Base-by-base conservation (phyloP, 2,888 invertebrate genomes). In the Amphipoea oculea region DNA sequence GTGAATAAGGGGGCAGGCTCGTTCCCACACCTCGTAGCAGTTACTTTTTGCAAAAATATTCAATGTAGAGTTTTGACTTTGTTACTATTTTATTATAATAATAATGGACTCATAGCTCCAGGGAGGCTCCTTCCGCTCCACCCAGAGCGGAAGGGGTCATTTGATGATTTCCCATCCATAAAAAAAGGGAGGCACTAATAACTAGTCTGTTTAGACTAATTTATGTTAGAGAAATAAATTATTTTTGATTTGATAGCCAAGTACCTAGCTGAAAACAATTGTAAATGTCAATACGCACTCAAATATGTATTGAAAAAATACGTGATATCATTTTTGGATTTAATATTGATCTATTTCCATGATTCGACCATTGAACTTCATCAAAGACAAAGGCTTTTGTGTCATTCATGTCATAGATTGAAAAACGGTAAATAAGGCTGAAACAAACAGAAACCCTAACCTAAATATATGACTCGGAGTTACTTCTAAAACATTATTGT, bases 371-470 rank as follows among this genome's bases (percentile, higher is more conserved):
- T 82, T 83, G 84, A 73, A 73, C 70, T 73, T n/a, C 12, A 23
- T 62, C 9, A 48, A 17, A 67, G 36, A 83, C 84, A 84, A 82
- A 84, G 79, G 45, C 73, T 71, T 84, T 84, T 82, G 73, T 84
- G 73, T 68, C 51, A 82, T 82, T 82, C 78, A 63, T 83, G 73
- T 63, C 14, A 74, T 23, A 60, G 57, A 80, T 70, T 78, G 36
- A 40, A 73, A 73, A 78, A 71, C 11, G n/a, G 17, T 73, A 68
- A 83, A 82, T 67, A 83, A 54, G 9, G 6, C 51, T 78, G n/a
- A 63, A 67, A 67, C 62, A 82, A 83, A 74, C 57, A 79, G 29
- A 62, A 54, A 84, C 48, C 12, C 65, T 79, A 57, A 71, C 63
- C 20, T 63, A 29, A 29, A 29, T 29, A 54, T 40, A 48, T 65